Percentiles rank a stretch among this genome's conserved stretches.
These are phyloP conservation scores for Apamea monoglypha DNA, from an alignment of 2,888 invertebrate species.

Conservation along the genomic window DNA sequence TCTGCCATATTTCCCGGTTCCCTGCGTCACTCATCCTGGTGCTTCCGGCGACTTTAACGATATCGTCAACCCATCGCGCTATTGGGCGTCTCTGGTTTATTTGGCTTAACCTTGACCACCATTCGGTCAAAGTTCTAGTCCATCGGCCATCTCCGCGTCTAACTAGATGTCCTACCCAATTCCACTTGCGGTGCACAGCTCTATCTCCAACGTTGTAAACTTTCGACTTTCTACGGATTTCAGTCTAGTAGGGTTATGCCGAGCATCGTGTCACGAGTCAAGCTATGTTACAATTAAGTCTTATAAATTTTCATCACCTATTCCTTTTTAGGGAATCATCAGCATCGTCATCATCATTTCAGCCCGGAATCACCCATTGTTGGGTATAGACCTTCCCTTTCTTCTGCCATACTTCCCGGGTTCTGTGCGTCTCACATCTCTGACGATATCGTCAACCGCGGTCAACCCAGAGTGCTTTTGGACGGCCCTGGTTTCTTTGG, in stretches of 20 bases:
- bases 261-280: background rate
- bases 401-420: too few species aligned
- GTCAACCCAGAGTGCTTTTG: too few species aligned
- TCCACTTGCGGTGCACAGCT: background rate
- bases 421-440: too few species aligned
- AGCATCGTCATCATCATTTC: too few species aligned
- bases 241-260: background rate
- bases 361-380: too few species aligned
- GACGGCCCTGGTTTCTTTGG: too few species aligned
- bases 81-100: background rate
- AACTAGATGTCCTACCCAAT: background rate
- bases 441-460: too few species aligned
- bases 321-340: too few species aligned
- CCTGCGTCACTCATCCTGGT: too few species aligned
- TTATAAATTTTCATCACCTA: background rate
- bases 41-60: background rate
- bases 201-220: background rate
- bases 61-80: background rate
- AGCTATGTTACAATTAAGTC: background rate
- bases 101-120: background rate
- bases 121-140: background rate
- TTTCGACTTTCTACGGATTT: background rate
- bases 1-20: too few species aligned
- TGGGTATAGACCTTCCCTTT: too few species aligned
- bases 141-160: background rate